Base-by-base conservation (phyloP, 2,888 invertebrate species). In the Aspidiotus rigidus region DNA sequence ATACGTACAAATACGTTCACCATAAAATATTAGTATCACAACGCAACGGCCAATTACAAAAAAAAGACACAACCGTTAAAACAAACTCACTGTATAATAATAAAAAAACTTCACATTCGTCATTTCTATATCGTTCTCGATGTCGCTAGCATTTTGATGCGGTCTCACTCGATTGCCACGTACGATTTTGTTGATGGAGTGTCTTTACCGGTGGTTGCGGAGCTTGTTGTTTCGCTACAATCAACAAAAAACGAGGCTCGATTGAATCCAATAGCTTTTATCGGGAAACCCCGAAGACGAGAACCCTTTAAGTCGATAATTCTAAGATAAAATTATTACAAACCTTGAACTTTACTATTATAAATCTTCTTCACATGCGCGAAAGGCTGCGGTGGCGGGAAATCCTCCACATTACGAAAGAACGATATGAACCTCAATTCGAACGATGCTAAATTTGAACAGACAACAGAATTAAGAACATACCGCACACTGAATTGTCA, bases 321-420 rank as follows among this genome's bases (percentile, higher is more conserved):
- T 7, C 59, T 13, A 41, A 10, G 49, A 10, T 2, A 57, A n/a
- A 61, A 28, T 61, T 39, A 39, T n/a, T 10, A 63, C 54, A 9
- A 42, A 69, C 69, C 69, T 56, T 69, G 69, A 44, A 71, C 70
- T 74, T 74, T 76, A 72, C 77, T 77, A 71, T 77, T 77, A 72
- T 77, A 77, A n/a, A 76, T 74, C 73, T 78, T 78, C 11, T 71
- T 62, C 40, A 77, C 74, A 60, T 75, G 75, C 62, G 71, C 73
- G 74, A 78, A 80, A 55, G 77, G 77, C 70, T 78, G 79, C 39
- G 82, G 81, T 10, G 77, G 76, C 39, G 81, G 80, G 72, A 81
- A 79, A 71, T 79, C 78, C 69, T 78, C 76, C 2, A 77, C 72
- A 57, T 75, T 74, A 72, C 78, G 79, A 74, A 82, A 82, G 56